Evolutionary conservation across 2,797 vertebrate species (phyloP).

Genomic region (Ficedula albicollis): DNA sequence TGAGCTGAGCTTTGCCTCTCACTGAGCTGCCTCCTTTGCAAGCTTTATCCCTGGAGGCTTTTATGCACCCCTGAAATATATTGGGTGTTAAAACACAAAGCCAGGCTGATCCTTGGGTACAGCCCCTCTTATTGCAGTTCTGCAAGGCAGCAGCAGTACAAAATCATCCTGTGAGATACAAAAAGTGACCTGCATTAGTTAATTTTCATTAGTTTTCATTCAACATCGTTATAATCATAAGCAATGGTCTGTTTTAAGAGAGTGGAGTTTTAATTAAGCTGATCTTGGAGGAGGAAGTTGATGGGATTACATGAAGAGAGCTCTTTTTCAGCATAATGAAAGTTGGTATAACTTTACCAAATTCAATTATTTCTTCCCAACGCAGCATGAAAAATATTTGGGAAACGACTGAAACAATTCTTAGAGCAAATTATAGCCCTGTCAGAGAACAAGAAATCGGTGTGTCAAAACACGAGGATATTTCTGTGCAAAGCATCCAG

Average conservation of each 20-base stretch:
- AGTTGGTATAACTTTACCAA: constrained; percentile 41
- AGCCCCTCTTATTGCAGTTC: not conserved
- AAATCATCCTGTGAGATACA: not conserved
- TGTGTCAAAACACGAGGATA: constrained; percentile 69
- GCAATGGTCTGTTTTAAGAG: constrained; percentile 17
- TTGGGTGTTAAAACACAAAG: not conserved
- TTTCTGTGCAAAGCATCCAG: constrained; percentile 58
- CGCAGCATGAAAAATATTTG: constrained; percentile 56
- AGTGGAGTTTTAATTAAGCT: constrained; percentile 65
- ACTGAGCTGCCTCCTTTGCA: not conserved
- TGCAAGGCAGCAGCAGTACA: not conserved
- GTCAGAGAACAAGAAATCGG: constrained; percentile 74
- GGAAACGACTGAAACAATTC: constrained; percentile 69
- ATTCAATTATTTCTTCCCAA: constrained; percentile 62
- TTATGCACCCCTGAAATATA: not conserved
- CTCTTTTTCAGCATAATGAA: not conserved
- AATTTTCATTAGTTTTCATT: not conserved
- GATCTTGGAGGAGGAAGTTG: constrained; percentile 38
- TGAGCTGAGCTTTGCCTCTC: not conserved
- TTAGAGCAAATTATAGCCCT: constrained; percentile 75
- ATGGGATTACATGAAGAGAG: constrained; percentile 21
- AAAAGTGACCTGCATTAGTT: constrained; percentile 18
- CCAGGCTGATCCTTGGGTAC: constrained; percentile 31
- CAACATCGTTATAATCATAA: constrained; percentile 9
- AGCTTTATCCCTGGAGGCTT: not conserved